Percentiles rank a stretch among this genome's conserved stretches.
Evolutionary conservation across 2,888 invertebrate species (phyloP).

Genomic region (Heteropelma amictum): DNA sequence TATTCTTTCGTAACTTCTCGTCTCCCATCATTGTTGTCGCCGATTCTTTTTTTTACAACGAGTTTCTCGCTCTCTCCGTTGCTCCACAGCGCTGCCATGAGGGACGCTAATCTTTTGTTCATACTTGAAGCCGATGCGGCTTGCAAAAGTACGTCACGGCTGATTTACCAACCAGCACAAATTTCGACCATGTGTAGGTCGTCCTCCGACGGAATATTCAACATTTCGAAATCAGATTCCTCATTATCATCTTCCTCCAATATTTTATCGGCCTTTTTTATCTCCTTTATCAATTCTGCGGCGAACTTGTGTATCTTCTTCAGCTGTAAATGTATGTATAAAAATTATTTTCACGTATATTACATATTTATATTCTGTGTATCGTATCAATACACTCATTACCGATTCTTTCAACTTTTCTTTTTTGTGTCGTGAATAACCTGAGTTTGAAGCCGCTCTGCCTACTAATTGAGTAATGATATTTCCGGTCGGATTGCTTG

Average conservation of each 20-base stretch:
- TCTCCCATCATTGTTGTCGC: background rate
- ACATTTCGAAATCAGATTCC: background rate
- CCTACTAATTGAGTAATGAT: background rate
- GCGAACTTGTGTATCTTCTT: background rate
- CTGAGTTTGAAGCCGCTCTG: background rate
- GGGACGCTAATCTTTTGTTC: background rate
- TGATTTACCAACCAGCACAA: constrained; percentile 1
- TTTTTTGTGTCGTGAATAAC: background rate
- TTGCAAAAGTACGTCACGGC: background rate
- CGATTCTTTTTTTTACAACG: constrained; percentile 1
- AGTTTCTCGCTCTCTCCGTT: constrained; percentile 4
- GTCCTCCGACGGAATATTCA: background rate
- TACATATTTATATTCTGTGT: background rate
- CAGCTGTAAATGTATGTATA: background rate
- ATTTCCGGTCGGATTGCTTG: background rate
- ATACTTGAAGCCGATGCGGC: constrained; percentile 10
- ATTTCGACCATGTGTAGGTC: background rate
- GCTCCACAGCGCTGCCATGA: constrained; percentile 9
- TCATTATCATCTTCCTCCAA: background rate
- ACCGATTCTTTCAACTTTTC: background rate
- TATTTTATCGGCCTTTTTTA: background rate
- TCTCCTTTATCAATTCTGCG: background rate
- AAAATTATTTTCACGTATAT: background rate
- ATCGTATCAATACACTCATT: constrained; percentile 8
- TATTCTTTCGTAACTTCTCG: background rate